These are phyloP conservation scores for Danionella cerebrum DNA, from an alignment of 2,113 vertebrate genomes.

Conservation along the genomic window DNA sequence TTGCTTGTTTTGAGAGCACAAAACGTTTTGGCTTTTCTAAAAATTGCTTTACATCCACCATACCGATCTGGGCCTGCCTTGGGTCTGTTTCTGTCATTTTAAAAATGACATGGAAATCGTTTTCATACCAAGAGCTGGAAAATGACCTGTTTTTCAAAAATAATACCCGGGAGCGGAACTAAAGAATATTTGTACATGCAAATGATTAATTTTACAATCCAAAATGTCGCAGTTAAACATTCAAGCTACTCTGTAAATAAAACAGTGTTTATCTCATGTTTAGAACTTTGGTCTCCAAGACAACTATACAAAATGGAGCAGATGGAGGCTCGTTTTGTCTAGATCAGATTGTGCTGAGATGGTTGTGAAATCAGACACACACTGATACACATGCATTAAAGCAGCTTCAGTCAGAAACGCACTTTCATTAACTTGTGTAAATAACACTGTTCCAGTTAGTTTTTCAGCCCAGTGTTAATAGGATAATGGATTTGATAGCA, in stretches of 20 bases:
- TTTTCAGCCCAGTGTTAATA: slow-evolving; percentile 23
- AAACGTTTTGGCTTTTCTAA: too few species aligned
- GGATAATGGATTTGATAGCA: slow-evolving; percentile 55
- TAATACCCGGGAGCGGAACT: too few species aligned
- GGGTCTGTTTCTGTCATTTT: too few species aligned
- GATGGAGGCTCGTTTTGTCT: slow-evolving; percentile 10
- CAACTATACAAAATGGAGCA: slow-evolving; percentile 27
- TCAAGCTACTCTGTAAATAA: neutral
- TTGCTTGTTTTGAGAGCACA: too few species aligned
- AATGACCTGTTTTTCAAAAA: too few species aligned
- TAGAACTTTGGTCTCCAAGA: slow-evolving; percentile 34
- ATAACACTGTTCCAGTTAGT: slow-evolving; percentile 9
- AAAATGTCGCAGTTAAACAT: neutral
- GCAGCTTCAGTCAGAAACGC: neutral
- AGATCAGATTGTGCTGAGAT: slow-evolving; percentile 9
- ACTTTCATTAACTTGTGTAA: slow-evolving; percentile 3
- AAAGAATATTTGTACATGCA: too few species aligned
- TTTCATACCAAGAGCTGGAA: too few species aligned
- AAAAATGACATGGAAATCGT: too few species aligned
- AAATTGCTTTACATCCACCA: too few species aligned
- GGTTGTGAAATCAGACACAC: neutral
- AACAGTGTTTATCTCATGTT: neutral
- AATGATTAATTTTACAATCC: too few species aligned
- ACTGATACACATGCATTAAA: neutral
- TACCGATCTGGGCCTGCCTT: too few species aligned